These are phyloP conservation scores for Pheosia tremula DNA, from an alignment of 2,888 invertebrate genomes.

Conservation along the genomic window DNA sequence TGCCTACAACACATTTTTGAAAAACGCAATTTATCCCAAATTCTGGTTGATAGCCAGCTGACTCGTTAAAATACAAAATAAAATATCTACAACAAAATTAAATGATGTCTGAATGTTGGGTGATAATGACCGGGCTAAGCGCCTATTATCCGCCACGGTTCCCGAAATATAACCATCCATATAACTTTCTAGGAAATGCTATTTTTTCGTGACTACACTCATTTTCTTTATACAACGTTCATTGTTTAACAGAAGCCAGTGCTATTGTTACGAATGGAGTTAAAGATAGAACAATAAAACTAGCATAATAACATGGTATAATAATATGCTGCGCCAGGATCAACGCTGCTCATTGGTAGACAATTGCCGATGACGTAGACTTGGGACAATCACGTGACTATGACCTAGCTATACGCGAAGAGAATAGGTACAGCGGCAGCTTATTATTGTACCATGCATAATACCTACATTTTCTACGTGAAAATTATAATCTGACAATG, in stretches of 20 bases:
- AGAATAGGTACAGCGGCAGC: too few species aligned
- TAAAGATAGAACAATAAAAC: slow-evolving; percentile 2
- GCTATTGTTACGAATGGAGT: slow-evolving; percentile 6
- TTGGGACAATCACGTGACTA: too few species aligned
- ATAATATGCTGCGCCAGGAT: too few species aligned
- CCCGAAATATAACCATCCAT: slow-evolving; percentile 48
- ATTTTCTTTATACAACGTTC: slow-evolving; percentile 35
- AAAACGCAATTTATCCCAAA: background rate
- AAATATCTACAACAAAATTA: slow-evolving; percentile 10
- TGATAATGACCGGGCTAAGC: slow-evolving; percentile 42
- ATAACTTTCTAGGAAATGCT: slow-evolving; percentile 39
- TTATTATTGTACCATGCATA: background rate
- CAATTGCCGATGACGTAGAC: too few species aligned
- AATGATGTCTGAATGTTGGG: slow-evolving; percentile 30
- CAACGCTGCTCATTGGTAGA: too few species aligned
- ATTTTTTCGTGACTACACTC: slow-evolving; percentile 37
- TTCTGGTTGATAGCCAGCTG: background rate
- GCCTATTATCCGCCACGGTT: slow-evolving; percentile 41
- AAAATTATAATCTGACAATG: slow-evolving; percentile 10
- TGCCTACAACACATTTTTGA: background rate
- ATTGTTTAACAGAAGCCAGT: slow-evolving; percentile 21
- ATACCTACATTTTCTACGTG: background rate
- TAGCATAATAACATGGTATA: background rate
- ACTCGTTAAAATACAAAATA: slow-evolving; percentile 12
- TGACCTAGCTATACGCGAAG: too few species aligned